phyloP scores from a whole-genome alignment of 2,113 vertebrate genomes.

The Sphyrna mokarran region DNA sequence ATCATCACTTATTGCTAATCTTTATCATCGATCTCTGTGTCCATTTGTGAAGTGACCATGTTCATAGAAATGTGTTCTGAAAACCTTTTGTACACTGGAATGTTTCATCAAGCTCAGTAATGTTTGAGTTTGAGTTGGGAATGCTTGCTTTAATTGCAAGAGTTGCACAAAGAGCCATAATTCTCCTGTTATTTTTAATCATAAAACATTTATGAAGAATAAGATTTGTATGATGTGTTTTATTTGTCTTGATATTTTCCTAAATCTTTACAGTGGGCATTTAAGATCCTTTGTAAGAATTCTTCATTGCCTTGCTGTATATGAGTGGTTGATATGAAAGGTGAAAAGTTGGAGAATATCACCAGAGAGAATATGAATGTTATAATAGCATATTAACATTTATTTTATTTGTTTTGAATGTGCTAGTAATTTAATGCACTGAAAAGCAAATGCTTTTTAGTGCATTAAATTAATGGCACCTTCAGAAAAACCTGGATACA shows the following conservation, averaged over 20 bases:
- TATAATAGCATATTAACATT: not conserved
- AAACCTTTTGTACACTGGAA: not conserved
- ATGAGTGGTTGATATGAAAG: not conserved
- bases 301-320: not conserved
- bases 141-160: not conserved
- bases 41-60: no score
- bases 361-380: not conserved
- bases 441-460: no score
- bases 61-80: not conserved
- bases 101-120: not conserved
- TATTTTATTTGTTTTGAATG: not conserved
- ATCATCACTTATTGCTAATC: not conserved
- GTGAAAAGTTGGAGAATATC: not conserved
- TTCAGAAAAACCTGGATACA: not conserved
- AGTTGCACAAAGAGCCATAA: not conserved
- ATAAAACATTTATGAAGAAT: not conserved
- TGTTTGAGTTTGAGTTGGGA: not conserved
- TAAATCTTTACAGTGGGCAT: not conserved
- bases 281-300: not conserved
- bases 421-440: no score
- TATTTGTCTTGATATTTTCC: not conserved
- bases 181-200: not conserved
- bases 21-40: not conserved
- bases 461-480: not conserved
- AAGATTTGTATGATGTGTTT: not conserved